Percentiles rank a stretch among this genome's conserved stretches.
phyloP scores from a whole-genome alignment of 2,888 invertebrate genomes.

The Standfussiana lucernea region DNA sequence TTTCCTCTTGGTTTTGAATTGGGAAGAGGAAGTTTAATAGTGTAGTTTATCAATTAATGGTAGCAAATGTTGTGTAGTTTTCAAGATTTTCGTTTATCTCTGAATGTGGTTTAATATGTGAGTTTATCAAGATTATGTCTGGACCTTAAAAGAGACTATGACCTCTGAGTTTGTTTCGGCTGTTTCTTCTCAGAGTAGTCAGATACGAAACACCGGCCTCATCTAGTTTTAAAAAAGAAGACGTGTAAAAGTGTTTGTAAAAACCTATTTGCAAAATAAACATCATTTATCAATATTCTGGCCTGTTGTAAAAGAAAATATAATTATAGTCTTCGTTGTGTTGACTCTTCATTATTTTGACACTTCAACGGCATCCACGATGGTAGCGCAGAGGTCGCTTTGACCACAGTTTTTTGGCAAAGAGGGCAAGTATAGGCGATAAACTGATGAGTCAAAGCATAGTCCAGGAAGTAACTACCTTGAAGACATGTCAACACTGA shows the following conservation, averaged over 20 bases:
- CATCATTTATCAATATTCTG: no score
- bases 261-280: no score
- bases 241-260: no score
- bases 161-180: no score
- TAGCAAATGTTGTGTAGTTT: not conserved
- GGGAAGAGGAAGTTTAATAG: not conserved
- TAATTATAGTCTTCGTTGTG: not conserved
- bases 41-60: not conserved
- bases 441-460: not conserved
- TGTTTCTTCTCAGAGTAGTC: no score
- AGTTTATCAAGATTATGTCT: no score
- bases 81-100: not conserved
- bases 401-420: not conserved
- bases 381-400: not conserved
- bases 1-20: conserved; percentile 11
- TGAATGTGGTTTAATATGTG: not conserved
- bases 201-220: no score
- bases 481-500: not conserved
- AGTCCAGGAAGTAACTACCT: not conserved
- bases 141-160: no score
- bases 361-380: not conserved
- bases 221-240: no score
- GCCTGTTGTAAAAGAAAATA: not conserved
- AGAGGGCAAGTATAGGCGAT: not conserved
- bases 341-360: not conserved